Conservation (phyloP, 2,888 invertebrate species). For the Dusona sp. region DNA sequence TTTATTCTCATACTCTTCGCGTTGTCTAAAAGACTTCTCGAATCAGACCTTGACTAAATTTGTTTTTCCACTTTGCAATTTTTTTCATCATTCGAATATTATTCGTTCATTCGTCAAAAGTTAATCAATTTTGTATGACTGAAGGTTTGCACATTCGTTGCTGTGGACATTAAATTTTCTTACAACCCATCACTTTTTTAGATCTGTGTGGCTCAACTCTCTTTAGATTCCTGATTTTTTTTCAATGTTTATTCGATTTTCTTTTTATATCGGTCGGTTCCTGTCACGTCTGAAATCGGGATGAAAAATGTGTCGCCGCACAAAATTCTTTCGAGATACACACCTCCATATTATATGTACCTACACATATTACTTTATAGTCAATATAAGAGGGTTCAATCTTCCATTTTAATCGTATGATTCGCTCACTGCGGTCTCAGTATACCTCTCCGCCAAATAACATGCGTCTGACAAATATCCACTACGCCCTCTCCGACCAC, state of each 20-base stretch:
- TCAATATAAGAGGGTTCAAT: constrained; percentile 41
- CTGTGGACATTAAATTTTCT: too few relatives aligned
- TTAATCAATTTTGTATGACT: too few relatives aligned
- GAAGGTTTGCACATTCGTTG: too few relatives aligned
- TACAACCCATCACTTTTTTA: background rate
- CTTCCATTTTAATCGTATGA: constrained; percentile 66
- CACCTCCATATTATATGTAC: constrained; percentile 4
- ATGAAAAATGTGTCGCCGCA: constrained; percentile 50
- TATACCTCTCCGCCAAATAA: constrained; percentile 5
- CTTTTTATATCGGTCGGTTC: constrained; percentile 14
- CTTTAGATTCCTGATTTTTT: constrained; percentile 19
- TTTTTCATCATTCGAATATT: too few relatives aligned
- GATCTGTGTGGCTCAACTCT: background rate
- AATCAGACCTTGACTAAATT: background rate
- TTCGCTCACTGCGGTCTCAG: constrained; percentile 39
- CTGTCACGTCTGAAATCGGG: constrained; percentile 2
- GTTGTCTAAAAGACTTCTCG: background rate
- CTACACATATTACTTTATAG: background rate
- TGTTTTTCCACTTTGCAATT: background rate
- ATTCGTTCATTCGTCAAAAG: too few relatives aligned
- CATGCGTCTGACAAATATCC: constrained; percentile 53
- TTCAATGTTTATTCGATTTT: constrained; percentile 41
- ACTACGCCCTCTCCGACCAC: constrained; percentile 19
- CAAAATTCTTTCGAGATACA: constrained; percentile 31
- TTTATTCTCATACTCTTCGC: background rate